A percentile compares a stretch with the other conserved stretches of the same genome.
Evolutionary conservation across 1,140 invertebrate genomes (phyloP).

Genomic region (Drosophila guanche): DNA sequence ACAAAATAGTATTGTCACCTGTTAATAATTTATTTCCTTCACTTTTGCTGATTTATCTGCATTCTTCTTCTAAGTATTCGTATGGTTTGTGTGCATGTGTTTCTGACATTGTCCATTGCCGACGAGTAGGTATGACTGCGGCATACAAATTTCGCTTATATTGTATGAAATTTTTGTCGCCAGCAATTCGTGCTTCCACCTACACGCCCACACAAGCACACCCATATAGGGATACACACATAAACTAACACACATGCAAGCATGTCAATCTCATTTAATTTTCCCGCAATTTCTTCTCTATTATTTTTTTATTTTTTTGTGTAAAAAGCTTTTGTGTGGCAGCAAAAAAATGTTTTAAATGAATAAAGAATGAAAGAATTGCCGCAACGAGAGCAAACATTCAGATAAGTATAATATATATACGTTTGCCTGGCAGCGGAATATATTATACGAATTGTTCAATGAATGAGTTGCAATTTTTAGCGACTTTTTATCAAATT

Average conservation of each 20-base stretch:
- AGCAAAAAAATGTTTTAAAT: constrained; percentile 56
- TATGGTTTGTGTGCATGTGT: constrained; percentile 15
- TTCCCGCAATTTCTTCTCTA: constrained; percentile 55
- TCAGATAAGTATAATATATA: constrained; percentile 20
- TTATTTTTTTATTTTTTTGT: constrained; percentile 33
- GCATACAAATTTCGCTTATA: constrained; percentile 27
- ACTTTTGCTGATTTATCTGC: not conserved
- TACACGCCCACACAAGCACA: constrained; percentile 22
- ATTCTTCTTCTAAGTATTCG: not conserved
- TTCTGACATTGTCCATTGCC: constrained; percentile 40
- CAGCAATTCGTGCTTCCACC: constrained; percentile 39
- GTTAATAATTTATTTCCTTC: constrained; percentile 4
- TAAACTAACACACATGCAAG: constrained; percentile 8
- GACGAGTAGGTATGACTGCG: constrained; percentile 22
- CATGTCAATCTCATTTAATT: constrained; percentile 76
- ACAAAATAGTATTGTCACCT: too few relatives aligned
- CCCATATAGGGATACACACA: not conserved
- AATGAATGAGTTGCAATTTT: constrained; percentile 40
- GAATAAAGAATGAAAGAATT: constrained; percentile 60
- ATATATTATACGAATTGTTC: constrained; percentile 20
- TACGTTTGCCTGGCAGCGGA: not conserved
- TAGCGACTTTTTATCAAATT: constrained; percentile 30
- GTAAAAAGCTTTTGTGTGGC: constrained; percentile 51
- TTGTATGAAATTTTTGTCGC: constrained; percentile 31
- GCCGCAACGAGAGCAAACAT: constrained; percentile 29